Conservation (phyloP, 64 coral and sea anemone species). For the Pocillopora verrucosa region DNA sequence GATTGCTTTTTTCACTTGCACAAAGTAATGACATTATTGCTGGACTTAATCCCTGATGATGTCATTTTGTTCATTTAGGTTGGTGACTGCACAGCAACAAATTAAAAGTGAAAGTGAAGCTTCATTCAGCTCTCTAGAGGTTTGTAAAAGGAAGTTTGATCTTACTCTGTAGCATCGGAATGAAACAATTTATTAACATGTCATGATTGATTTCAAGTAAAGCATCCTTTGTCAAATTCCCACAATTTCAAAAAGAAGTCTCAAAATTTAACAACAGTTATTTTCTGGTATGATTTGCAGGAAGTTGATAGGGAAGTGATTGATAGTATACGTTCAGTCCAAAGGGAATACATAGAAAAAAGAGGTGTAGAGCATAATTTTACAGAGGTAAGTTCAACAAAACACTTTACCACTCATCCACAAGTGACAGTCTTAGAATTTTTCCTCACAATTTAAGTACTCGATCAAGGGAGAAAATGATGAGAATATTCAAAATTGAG, state of each 20-base stretch:
- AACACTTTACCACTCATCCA: not conserved
- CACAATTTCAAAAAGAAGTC: not conserved
- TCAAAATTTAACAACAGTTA: not conserved
- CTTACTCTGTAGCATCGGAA: too few species aligned
- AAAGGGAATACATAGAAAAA: slow-evolving; percentile 45
- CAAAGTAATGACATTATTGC: too few species aligned
- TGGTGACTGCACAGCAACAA: slow-evolving; percentile 79
- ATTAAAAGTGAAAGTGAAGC: slow-evolving; percentile 89
- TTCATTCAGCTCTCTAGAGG: slow-evolving; percentile 84
- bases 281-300: slow-evolving; percentile 22
- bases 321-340: slow-evolving; percentile 80
- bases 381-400: not conserved
- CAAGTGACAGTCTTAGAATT: too few species aligned
- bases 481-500: too few species aligned
- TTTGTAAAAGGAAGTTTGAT: slow-evolving; percentile 18
- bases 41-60: too few species aligned
- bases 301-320: slow-evolving; percentile 85
- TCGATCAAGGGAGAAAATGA: too few species aligned
- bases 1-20: not conserved
- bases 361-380: slow-evolving; percentile 29
- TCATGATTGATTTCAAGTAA: too few species aligned
- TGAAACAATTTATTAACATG: too few species aligned
- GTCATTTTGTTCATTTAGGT: slow-evolving; percentile 6
- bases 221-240: too few species aligned
- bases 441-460: too few species aligned